Percentiles rank a stretch among this genome's conserved stretches.
These are phyloP conservation scores for Saccopteryx bilineata DNA, from an alignment of 2,113 vertebrate genomes.

Conservation along the genomic window DNA sequence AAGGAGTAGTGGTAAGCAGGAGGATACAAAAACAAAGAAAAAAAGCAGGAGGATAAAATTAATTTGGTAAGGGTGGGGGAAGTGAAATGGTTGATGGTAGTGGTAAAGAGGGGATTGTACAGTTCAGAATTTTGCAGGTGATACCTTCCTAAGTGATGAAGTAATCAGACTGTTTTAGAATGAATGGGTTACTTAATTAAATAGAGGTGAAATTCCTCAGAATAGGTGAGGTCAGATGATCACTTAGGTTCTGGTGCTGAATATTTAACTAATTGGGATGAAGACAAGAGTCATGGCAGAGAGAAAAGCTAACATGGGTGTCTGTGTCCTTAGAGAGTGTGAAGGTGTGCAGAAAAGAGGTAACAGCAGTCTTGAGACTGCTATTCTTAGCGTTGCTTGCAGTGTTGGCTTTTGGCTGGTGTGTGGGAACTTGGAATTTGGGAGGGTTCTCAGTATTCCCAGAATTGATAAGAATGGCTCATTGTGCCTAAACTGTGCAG, in stretches of 20 bases:
- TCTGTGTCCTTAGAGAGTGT: neutral
- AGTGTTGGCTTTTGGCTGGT: neutral
- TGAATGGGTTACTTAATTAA: slow-evolving; percentile 7
- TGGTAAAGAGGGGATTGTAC: neutral
- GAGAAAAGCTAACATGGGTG: neutral
- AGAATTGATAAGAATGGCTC: slow-evolving; percentile 8
- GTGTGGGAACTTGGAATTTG: neutral
- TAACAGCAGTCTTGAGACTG: neutral
- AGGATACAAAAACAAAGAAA: neutral
- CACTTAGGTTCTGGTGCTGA: neutral
- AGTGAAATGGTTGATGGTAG: slow-evolving; percentile 3
- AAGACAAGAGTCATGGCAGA: neutral
- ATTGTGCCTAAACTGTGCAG: neutral
- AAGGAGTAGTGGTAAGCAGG: neutral
- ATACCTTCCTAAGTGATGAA: neutral
- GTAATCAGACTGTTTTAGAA: neutral
- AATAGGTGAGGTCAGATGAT: neutral
- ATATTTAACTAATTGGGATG: slow-evolving; percentile 12
- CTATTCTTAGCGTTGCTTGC: neutral
- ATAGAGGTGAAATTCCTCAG: neutral
- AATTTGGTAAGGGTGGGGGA: neutral
- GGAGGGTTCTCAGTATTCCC: neutral
- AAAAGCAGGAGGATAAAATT: neutral
- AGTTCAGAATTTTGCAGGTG: slow-evolving; percentile 18
- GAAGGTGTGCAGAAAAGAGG: neutral